Evolutionary conservation across 1,140 invertebrate genomes (phyloP).

Genomic region (Calycopis cecrops): DNA sequence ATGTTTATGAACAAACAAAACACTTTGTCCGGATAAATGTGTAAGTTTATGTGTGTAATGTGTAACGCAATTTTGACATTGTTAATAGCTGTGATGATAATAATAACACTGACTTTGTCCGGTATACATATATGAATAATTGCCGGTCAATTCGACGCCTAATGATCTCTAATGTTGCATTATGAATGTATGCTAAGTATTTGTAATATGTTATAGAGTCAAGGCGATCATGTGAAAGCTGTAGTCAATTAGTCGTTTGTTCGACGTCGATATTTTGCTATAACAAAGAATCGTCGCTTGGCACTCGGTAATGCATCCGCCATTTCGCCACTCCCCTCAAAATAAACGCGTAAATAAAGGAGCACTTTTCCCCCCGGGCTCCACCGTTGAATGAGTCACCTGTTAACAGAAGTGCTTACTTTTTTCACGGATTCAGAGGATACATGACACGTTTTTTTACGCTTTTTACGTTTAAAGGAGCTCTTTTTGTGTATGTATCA

Average conservation of each 20-base stretch:
- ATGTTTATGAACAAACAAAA: too few relatives aligned
- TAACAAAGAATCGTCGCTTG: constrained; percentile 10
- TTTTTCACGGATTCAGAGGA: constrained; percentile 47
- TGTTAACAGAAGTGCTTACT: constrained; percentile 45
- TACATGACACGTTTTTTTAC: constrained; percentile 20
- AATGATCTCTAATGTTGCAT: too few relatives aligned
- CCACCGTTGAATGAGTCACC: constrained; percentile 47
- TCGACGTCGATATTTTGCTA: constrained; percentile 4
- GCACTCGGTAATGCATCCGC: constrained; percentile 23
- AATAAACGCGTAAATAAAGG: constrained; percentile 35
- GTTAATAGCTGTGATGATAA: too few relatives aligned
- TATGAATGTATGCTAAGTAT: background rate
- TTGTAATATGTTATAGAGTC: constrained; percentile 38
- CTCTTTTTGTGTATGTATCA: background rate
- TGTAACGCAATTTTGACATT: too few relatives aligned
- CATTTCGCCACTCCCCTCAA: constrained; percentile 31
- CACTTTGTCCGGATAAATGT: too few relatives aligned
- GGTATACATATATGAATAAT: too few relatives aligned
- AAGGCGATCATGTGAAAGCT: constrained; percentile 56
- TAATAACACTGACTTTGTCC: too few relatives aligned
- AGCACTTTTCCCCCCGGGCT: constrained; percentile 28
- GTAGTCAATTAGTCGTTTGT: background rate
- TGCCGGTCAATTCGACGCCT: too few relatives aligned
- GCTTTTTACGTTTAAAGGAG: background rate
- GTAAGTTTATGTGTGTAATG: too few relatives aligned